A percentile compares a stretch with the other conserved stretches of the same genome.
Conservation (phyloP, 2,888 invertebrate species). For the Trisateles emortualis region DNA sequence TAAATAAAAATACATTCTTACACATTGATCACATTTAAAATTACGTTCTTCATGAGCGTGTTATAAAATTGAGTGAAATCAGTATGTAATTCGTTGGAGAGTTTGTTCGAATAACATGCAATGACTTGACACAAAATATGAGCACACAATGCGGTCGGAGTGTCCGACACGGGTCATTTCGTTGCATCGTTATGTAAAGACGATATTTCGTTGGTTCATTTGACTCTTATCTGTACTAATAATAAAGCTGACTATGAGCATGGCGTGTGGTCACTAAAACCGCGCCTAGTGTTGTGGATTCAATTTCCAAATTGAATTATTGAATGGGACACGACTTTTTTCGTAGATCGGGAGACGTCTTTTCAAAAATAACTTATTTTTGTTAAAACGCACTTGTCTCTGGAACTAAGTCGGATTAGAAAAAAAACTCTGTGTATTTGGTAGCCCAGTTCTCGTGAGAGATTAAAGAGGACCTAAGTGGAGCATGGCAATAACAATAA, state of each 20-base stretch:
- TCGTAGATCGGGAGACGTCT: too few species aligned
- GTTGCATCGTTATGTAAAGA: constrained; percentile 39
- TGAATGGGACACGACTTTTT: too few species aligned
- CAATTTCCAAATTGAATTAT: too few species aligned
- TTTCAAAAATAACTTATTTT: too few species aligned
- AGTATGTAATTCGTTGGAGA: constrained; percentile 39
- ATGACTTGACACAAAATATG: constrained; percentile 54
- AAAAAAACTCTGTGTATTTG: too few species aligned
- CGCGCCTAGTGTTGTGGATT: too few species aligned
- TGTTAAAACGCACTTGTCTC: too few species aligned
- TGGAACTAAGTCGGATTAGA: too few species aligned
- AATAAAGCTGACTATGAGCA: constrained; percentile 13
- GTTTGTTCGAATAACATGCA: constrained; percentile 47
- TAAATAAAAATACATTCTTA: constrained; percentile 21
- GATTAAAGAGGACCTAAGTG: too few species aligned
- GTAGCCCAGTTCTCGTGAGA: too few species aligned
- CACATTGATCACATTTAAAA: constrained; percentile 39
- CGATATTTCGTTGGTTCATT: constrained; percentile 38
- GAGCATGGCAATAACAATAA: too few species aligned
- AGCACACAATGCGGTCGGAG: constrained; percentile 44
- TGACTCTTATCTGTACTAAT: constrained; percentile 29
- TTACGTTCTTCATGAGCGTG: constrained; percentile 37
- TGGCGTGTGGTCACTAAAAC: too few species aligned
- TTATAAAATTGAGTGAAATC: constrained; percentile 56
- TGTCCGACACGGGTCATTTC: constrained; percentile 42